These are phyloP conservation scores for Tapirus indicus DNA, from an alignment of 2,797 vertebrate species.

Conservation along the genomic window DNA sequence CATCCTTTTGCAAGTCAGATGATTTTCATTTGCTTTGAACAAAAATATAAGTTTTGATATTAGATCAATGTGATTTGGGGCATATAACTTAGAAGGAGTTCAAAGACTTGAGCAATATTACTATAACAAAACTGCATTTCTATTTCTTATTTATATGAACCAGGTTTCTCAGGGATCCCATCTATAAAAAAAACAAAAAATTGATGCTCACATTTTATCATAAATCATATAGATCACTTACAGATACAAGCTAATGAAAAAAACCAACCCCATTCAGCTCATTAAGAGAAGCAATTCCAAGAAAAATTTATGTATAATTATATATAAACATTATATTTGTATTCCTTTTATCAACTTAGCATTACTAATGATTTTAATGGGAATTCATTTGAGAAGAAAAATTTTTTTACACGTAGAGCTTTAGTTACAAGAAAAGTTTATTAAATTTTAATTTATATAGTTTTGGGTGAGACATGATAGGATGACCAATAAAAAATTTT, in stretches of 20 bases:
- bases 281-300: background rate
- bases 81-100: background rate
- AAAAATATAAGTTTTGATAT: conserved; percentile 18
- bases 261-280: background rate
- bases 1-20: background rate
- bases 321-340: conserved; percentile 12
- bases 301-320: background rate
- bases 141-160: conserved; percentile 5
- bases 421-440: conserved; percentile 20
- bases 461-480: background rate
- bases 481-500: conserved; percentile 11
- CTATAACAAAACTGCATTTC: background rate
- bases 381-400: conserved; percentile 25
- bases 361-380: conserved; percentile 33
- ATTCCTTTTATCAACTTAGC: background rate
- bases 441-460: conserved; percentile 40
- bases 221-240: background rate
- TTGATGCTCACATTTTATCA: background rate
- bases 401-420: background rate
- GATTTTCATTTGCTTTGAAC: conserved; percentile 33
- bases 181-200: conserved; percentile 4
- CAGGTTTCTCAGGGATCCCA: background rate
- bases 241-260: background rate
- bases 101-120: background rate
- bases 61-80: background rate